Base-by-base conservation (phyloP, 1,140 invertebrate species). In the Brachionus asplanchnoidis region DNA sequence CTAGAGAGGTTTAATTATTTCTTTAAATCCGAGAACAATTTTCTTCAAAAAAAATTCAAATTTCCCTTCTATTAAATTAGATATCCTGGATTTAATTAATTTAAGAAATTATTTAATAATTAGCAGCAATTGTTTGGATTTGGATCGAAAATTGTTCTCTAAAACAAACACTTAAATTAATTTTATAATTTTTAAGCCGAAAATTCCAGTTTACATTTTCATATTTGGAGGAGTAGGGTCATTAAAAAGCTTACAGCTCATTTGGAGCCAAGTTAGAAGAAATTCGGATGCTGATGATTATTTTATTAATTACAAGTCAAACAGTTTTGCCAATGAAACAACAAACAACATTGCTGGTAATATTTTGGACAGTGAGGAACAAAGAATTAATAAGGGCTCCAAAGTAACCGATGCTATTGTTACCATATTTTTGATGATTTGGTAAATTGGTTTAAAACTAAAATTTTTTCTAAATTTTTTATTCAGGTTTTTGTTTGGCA, bases 181-280 rank as follows among this genome's bases (percentile, higher is more conserved):
- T 73, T 23, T 73, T 28, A 6, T 46, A 1, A 36, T 36, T 46
- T 17, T 50, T 26, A 77, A 89, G 68, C 86, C 86, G 3, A 87
- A 86, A 23, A 86, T 89, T 8, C 88, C 88, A 2, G 85, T 89
- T 14, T 89, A 88, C 78, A 85, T 88, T 8, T 85, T 89, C 40
- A 88, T 89, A 8, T 88, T 88, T 8, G 88, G 88, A 5, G 87
- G 87, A 85, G 88, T 88, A 66, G 87, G 87, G 12, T 84, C 86
- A 2, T 77, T 89, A 9, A 88, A 88, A 68, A 66, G 88, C 11
- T 79, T 87, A 0, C 78, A 86, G 91, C 89, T 93, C 17, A 89
- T 94, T 9, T 94, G 93, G 91, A 90, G 91, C 1, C 93, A 94
- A 88, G 91, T 94, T 9, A 90, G 91, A 56, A 91, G 28, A 32